Conservation (phyloP, 2,888 invertebrate species). For the Cryptocephalus primarius region DNA sequence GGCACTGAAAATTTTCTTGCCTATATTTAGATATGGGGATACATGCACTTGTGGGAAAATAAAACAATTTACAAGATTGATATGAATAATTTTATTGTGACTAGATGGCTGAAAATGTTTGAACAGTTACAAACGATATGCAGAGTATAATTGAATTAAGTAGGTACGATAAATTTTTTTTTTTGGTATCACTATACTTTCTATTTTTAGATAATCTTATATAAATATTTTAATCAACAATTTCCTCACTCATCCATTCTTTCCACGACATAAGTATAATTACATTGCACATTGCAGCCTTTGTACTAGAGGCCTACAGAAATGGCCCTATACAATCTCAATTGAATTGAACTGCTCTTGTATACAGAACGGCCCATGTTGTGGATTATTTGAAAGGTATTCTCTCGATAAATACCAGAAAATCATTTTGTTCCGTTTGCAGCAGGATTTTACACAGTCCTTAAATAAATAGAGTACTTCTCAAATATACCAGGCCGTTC, state of each 20-base stretch:
- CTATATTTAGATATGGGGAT: too few species aligned
- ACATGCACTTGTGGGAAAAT: too few species aligned
- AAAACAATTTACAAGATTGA: conserved; percentile 5
- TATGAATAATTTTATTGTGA: conserved; percentile 48
- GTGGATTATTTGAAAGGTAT: too few species aligned
- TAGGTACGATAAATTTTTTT: conserved; percentile 24
- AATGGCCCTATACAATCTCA: conserved; percentile 22
- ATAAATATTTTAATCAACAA: conserved; percentile 21
- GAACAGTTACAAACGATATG: conserved; percentile 51
- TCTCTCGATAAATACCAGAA: too few species aligned
- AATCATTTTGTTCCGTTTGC: too few species aligned
- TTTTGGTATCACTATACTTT: conserved; percentile 26
- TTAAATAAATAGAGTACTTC: too few species aligned
- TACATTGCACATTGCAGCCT: conserved; percentile 36
- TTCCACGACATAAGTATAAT: conserved; percentile 10
- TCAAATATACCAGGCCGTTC: too few species aligned
- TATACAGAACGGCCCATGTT: too few species aligned
- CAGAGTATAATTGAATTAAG: conserved; percentile 35
- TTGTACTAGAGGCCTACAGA: conserved; percentile 22
- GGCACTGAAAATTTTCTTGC: too few species aligned
- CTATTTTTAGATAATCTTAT: conserved; percentile 25
- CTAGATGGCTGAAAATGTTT: conserved; percentile 53
- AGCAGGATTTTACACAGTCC: background rate
- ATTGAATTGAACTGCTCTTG: conserved; percentile 8
- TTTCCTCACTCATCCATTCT: conserved; percentile 15